Evolutionary conservation across 2,113 vertebrate species (phyloP).

Genomic region (Uropsilus gracilis): DNA sequence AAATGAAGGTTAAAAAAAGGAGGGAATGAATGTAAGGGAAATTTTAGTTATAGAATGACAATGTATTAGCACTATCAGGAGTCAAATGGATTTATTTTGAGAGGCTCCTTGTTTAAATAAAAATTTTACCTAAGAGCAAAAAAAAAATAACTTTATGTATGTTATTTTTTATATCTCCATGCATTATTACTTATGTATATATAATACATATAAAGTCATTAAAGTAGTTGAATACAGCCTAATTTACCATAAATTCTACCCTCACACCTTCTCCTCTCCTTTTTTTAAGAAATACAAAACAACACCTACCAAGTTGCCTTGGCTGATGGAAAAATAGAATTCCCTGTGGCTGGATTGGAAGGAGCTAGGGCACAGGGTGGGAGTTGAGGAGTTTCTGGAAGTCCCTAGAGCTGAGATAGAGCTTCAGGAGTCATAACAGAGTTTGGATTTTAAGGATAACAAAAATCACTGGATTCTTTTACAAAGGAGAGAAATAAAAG

Average conservation of each 20-base stretch:
- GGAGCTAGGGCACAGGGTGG: not conserved
- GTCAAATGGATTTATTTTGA: not conserved
- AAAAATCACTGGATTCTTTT: not conserved
- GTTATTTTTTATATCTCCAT: not conserved
- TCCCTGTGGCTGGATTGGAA: not conserved
- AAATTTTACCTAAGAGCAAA: not conserved
- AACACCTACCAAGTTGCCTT: not conserved
- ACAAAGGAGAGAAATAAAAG: not conserved
- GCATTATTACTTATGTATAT: not conserved
- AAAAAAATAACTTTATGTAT: not conserved
- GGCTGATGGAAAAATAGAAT: not conserved
- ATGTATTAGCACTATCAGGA: not conserved
- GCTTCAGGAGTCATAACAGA: not conserved
- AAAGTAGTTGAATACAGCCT: not conserved
- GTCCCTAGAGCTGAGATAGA: not conserved
- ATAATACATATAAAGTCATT: not conserved
- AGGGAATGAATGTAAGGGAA: not conserved
- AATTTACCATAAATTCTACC: not conserved
- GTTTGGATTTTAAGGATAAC: not conserved
- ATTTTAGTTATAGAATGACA: constrained; percentile 9
- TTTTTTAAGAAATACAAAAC: not conserved
- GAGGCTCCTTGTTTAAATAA: not conserved
- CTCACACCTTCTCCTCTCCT: not conserved
- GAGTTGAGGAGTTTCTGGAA: not conserved
- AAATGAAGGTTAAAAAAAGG: not conserved